Evolutionary conservation across 2,797 vertebrate genomes (phyloP), one percentile per base, ranked within the genome.

Genomic region (Leptatherina wallacei): DNA sequence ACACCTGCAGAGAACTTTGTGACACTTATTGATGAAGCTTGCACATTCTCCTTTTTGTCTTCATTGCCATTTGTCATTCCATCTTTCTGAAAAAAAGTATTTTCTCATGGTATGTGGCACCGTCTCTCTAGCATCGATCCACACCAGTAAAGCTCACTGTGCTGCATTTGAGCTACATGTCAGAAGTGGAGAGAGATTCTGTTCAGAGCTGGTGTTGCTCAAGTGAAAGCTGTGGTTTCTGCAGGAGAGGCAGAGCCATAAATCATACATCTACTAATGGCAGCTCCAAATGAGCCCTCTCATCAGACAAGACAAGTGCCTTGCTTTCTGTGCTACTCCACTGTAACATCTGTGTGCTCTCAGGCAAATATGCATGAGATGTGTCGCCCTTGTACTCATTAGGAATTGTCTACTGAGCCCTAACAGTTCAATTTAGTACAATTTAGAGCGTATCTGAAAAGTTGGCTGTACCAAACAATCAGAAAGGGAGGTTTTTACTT

Each of bases 291-390:
- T 91, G 94, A 95, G 94, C 82, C 83, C 63, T 70, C 94, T 96
- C 95, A 96, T 96, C 95, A 94, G 91, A 95, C 93, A 76, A 96
- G 95, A 96, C 96, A 96, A 94, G 94, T 94, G 93, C 90, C 94
- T 92, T 93, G 82, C 94, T 93, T 90, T 92, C 88, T 94, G 84
- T 89, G 91, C 94, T 94, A 95, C 94, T 88, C 79, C 88, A 83
- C 93, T 91, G 86, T 73, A 92, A 91, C 94, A 96, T 95, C 94
- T 96, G 95, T 81, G 91, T 86, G 59, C 87, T 94, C 95, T 93
- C 92, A 88, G 89, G 87, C 83, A 90, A 81, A 85, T 79, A 93
- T 73, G 89, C 79, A 87, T 80, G 85, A 69, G 90, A 83, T 61
- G 75, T 87, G 81, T 87, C 92, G 80, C 90, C 86, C 77, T 62